Base-by-base conservation (phyloP, 1,140 invertebrate genomes). In the Caenorhabditis tropicalis region DNA sequence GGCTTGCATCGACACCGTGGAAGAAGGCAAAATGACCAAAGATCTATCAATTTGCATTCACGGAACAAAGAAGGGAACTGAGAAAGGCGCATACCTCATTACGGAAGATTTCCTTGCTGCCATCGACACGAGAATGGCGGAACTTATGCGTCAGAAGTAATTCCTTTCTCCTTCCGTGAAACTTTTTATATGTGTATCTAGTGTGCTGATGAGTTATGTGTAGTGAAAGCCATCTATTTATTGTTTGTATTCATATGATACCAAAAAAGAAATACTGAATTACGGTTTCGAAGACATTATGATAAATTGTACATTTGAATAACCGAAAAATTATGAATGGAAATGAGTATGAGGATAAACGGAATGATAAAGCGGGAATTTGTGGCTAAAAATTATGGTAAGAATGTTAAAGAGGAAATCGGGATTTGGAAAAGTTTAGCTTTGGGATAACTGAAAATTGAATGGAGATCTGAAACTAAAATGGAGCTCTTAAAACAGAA, bases 31-130 rank as follows among this genome's bases (percentile, higher is more conserved):
- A 70, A 98, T 99, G 96, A 99, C 97, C n/a, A 99, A 99, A 92
- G 97, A 99, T 94, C 93, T 99, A 88, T 97, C 97, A 46, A 97
- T 98, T 92, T 99, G 97, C 91, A 96, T 98, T 86, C 98, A 99
- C 92, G 96, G 96, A 0, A 19, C 87, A 43, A 91, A 90, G 27
- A 86, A 86, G 53, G 88, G 86, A 19, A 85, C 88, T 4, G 65
- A 86, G 24, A 74, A 88, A 39, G 89, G 89, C 7, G 86, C 84
- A 2, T 90, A 90, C 74, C 86, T 90, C 9, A 74, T 87, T 31
- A 90, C 89, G 15, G 87, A 89, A 53, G 89, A 90, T 56, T 90
- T 90, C 81, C 83, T 90, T 1, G 39, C 70, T n/a, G 89, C 89
- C 58, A 85, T 90, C 51, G 87, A 89, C 82, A 81, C 81, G 29